Percentiles rank a stretch among this genome's conserved stretches.
Conservation (phyloP, 2,888 invertebrate species). For the Lathronympha strigana region DNA sequence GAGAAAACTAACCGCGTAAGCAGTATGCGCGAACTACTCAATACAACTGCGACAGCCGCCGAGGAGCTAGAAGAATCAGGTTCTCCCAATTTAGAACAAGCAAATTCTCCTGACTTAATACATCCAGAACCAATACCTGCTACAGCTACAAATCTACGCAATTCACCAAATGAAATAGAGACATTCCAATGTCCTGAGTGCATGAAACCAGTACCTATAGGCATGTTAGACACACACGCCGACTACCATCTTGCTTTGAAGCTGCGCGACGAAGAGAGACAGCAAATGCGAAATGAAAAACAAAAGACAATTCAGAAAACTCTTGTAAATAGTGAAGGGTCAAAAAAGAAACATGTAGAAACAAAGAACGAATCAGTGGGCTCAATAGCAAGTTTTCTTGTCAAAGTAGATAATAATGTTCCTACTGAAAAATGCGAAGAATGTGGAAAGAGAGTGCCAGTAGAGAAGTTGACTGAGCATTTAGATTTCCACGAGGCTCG, state of each 20-base stretch:
- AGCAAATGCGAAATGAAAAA: constrained; percentile 58
- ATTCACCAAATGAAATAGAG: constrained; percentile 46
- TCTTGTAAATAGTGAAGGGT: constrained; percentile 45
- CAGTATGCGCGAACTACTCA: constrained; percentile 66
- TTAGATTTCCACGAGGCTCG: constrained; percentile 94
- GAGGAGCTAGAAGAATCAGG: constrained; percentile 19
- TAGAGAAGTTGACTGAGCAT: constrained; percentile 88
- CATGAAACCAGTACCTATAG: constrained; percentile 80
- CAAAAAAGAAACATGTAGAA: constrained; percentile 44
- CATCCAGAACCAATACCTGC: constrained; percentile 20
- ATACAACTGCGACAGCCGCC: constrained; percentile 51
- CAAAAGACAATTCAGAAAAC: constrained; percentile 48
- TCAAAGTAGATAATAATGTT: constrained; percentile 68
- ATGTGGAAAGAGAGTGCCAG: constrained; percentile 86
- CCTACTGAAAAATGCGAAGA: constrained; percentile 85
- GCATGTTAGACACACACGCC: constrained; percentile 86
- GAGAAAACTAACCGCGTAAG: constrained; percentile 62
- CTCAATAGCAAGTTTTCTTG: constrained; percentile 73
- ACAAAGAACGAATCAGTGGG: constrained; percentile 56
- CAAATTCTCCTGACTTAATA: constrained; percentile 8
- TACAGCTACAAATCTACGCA: not conserved
- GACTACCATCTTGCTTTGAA: constrained; percentile 90
- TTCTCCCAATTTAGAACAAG: constrained; percentile 10
- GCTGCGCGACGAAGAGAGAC: constrained; percentile 84
- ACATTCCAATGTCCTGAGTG: constrained; percentile 86